Evolutionary conservation across 2,797 vertebrate genomes (phyloP), one percentile per base, ranked within the genome.

Genomic region (Sparus aurata): DNA sequence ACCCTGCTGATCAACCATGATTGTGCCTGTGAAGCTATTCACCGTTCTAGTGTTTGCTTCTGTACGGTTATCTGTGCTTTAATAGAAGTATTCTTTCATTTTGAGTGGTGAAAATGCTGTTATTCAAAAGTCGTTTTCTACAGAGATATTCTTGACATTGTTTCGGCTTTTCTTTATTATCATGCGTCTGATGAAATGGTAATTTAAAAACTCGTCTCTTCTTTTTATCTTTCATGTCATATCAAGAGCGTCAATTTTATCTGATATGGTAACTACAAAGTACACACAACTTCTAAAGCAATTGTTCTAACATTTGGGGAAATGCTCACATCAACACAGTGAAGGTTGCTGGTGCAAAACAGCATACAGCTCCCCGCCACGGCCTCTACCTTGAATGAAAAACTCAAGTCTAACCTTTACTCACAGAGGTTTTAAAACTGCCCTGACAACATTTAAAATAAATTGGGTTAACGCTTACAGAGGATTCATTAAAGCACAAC

Each of bases 1-100:
- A 79, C 69, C 49, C 75, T 57, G 49, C 25, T 71, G 55, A 75
- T 65, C 57, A 52, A 9, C 10, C 20, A 13, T 4, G 23, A 49
- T 55, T 72, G 2, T 41, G 23, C 22, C 34, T 55, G 30, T 41
- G 7, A 57, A 22, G 54, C 34, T 65, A 0, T 57, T 72, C 41
- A 25, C 22, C 34, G 23, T 49, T 38, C 41, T 7, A 23, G 12
- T 58, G 0, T 3, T 34, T 6, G 11, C 11, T 1, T 4, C 20
- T 68, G 0, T 38, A 45, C 6, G 2, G 1, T 46, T 69, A 20
- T 47, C 18, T 34, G 22, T 12, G 17, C 12, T n/a, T 55, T 30
- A 55, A 61, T 65, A n/a, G 25, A 55, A 18, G 1, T 16, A 5
- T 38, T 38, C 3, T 10, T 61, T 55, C 7, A 2, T 45, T 75